Percentiles rank a stretch among this genome's conserved stretches.
Conservation (phyloP, 2,113 vertebrate genomes). For the Azemiops feae region DNA sequence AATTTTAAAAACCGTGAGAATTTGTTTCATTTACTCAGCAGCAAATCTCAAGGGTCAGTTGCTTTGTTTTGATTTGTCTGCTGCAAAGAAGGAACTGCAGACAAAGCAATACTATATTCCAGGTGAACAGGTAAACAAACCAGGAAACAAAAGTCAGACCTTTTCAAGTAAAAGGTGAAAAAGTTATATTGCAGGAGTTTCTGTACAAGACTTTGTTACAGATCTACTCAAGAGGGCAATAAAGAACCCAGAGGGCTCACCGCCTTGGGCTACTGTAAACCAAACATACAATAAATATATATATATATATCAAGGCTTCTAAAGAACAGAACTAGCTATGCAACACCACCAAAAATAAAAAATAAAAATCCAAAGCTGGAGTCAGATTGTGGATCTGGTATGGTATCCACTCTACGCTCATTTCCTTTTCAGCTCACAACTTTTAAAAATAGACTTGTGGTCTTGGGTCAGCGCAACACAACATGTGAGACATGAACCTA, state of each 20-base stretch:
- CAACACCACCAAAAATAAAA: conserved; percentile 23
- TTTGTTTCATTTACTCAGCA: conserved; percentile 18
- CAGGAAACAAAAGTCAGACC: conserved; percentile 65
- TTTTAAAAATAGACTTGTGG: not conserved
- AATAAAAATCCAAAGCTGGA: conserved; percentile 9
- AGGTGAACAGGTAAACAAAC: conserved; percentile 56
- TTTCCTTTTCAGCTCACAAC: conserved; percentile 23
- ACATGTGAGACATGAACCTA: conserved; percentile 20
- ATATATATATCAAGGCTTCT: conserved; percentile 57
- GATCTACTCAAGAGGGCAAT: conserved; percentile 53
- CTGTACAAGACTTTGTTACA: conserved; percentile 32
- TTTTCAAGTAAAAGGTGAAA: conserved; percentile 54
- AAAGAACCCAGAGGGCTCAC: conserved; percentile 47
- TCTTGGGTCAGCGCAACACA: conserved; percentile 36
- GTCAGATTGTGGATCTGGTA: conserved; percentile 25
- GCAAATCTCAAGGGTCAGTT: conserved; percentile 16
- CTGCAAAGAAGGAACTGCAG: conserved; percentile 51
- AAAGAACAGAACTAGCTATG: conserved; percentile 40
- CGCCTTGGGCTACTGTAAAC: conserved; percentile 53
- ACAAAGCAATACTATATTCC: conserved; percentile 56
- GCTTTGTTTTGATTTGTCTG: conserved; percentile 55
- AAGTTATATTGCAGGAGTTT: conserved; percentile 42
- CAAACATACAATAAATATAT: conserved; percentile 40
- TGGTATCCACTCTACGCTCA: not conserved
- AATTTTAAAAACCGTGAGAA: not conserved